phyloP scores from a whole-genome alignment of 2,888 invertebrate genomes.

The Polia nebulosa region DNA sequence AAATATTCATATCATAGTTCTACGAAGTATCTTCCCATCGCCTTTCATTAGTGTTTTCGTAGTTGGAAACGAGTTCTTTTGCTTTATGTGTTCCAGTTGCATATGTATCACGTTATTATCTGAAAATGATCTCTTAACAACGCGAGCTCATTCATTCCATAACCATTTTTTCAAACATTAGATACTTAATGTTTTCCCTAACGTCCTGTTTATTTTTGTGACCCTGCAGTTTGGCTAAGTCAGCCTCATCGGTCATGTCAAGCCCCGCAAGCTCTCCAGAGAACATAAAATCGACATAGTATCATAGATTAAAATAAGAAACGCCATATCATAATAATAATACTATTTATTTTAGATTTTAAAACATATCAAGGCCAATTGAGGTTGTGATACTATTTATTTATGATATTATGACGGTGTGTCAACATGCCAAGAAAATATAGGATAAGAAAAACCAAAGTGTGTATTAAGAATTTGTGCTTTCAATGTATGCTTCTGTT shows the following conservation, averaged over 20 bases:
- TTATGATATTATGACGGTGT: constrained; percentile 53
- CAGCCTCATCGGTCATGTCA: constrained; percentile 15
- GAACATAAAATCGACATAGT: constrained; percentile 25
- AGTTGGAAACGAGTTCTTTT: no score
- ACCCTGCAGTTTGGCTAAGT: constrained; percentile 41
- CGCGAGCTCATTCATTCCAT: neutral
- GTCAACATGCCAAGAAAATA: constrained; percentile 38
- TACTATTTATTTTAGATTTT: constrained; percentile 1
- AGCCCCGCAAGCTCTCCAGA: constrained; percentile 22
- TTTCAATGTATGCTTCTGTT: constrained; percentile 8
- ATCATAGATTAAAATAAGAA: constrained; percentile 41
- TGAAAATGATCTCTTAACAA: no score
- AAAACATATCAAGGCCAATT: constrained; percentile 16
- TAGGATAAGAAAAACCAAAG: constrained; percentile 36
- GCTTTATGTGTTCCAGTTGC: no score
- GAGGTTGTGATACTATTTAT: constrained; percentile 24
- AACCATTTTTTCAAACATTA: neutral
- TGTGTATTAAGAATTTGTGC: constrained; percentile 47
- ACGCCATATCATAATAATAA: constrained; percentile 15
- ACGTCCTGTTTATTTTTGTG: constrained; percentile 37
- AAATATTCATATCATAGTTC: no score
- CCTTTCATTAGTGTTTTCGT: no score
- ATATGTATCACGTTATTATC: no score
- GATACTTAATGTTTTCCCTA: constrained; percentile 5
- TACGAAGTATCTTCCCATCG: no score